Evolutionary conservation across 2,888 invertebrate genomes (phyloP), one percentile per base, ranked within the genome.

Genomic region (Microctonus aethiopoides): DNA sequence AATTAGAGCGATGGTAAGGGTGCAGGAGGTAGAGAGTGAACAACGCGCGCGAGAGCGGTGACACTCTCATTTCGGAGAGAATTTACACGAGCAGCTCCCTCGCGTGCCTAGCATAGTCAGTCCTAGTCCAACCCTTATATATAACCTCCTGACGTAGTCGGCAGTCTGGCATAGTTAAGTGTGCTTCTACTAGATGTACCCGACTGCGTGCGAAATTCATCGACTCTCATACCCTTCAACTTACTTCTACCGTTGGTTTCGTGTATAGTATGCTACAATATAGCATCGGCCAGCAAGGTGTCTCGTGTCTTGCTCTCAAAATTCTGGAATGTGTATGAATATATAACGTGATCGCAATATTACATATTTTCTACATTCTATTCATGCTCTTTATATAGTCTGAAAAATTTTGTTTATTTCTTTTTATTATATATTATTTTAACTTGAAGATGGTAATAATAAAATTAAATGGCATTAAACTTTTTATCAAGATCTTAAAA

Each of bases 71-170:
- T 86, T 85, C 79, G 82, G 81, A 76, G 80, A 84, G 80, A 86
- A 86, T 86, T 86, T 86, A 86, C 86, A 46, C 46, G 84, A 84
- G 82, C 84, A 77, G 78, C 79, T 80, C 80, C 78, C 80, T 84
- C 80, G 84, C 86, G 84, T 86, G 86, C 86, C 78, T 85, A 78
- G 86, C 84, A 86, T 86, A 86, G 86, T 82, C 85, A 84, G 84
- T 84, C 84, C 84, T 81, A 81, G 82, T 81, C 79, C 74, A 70
- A 73, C 64, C 71, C 72, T 70, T 75, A 76, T 75, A 77, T 75
- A 76, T 76, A 75, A 74, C 70, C 75, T 75, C 75, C 69, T 77
- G 78, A 74, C 77, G 76, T 78, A 79, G 79, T 77, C 80, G 76
- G 78, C 79, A 81, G 81, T 79, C 83, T 81, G 81, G 83, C 83